Base-by-base conservation (phyloP, 1,140 invertebrate species). In the Aphis gossypii region DNA sequence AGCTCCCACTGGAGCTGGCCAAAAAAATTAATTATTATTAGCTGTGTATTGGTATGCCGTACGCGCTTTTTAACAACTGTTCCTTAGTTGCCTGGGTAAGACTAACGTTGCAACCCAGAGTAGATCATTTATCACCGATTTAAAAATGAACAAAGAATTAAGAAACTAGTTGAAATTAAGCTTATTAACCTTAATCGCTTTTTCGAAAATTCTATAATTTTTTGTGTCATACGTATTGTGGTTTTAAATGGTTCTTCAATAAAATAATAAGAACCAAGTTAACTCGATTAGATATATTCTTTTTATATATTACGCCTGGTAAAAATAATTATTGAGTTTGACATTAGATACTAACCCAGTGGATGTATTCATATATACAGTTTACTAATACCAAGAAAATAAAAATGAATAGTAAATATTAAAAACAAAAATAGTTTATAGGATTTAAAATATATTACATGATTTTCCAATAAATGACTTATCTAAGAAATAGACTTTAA, bases 11-110 rank as follows among this genome's bases (percentile, higher is more conserved):
- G 87, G 35, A 25, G 18, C 25, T n/a, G 76, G 30, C 82, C n/a
- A 83, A 92, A 92, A 91, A 92, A 92, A 92, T 92, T 92, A 92
- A 92, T 92, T 92, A 92, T 92, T 92, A 82, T 92, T 51, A 35
- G 41, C 76, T n/a, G 9, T 38, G 44, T 92, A 92, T 92, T 83
- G 91, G 46, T 92, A 83, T 92, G 91, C 91, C n/a, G 20, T 48
- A 44, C 68, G 44, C 46, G 30, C 46, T 92, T 92, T 92, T 92
- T 82, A 92, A 82, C n/a, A 92, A 82, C n/a, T 82, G 44, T 84
- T 92, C 68, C n/a, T 18, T 9, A 4, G 5, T 35, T 9, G 11
- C 18, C 5, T 11, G 21, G 38, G 18, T 14, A 84, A n/a, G 76
- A 46, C 25, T n/a, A 46, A 91, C 41, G 8, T 89, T 51, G 20